Evolutionary conservation across 2,113 vertebrate species (phyloP), one percentile per base, ranked within the genome.

Genomic region (Blennius ocellaris): DNA sequence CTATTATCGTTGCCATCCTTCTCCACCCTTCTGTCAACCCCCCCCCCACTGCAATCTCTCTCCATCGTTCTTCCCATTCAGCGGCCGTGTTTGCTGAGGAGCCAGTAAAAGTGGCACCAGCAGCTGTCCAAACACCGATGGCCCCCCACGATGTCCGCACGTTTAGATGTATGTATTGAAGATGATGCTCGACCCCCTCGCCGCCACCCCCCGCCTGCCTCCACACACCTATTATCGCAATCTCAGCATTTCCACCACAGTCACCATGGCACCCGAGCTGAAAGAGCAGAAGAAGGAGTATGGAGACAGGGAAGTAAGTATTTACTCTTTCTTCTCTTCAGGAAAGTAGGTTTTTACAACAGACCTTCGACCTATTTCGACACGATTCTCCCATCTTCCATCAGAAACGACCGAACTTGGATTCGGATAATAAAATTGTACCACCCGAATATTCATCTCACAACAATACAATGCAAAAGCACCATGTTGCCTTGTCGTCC

Each of bases 121-220:
- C 92, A 93, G 92, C 93, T 93, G 92, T 87, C 69, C 87, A 93
- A 94, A 94, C 82, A 93, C 16, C 1, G 80, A 85, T 85, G 73
- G 40, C 76, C 85, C 78, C 82, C 83, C 45, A 39, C 83, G 0
- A 52, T 66, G 73, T 78, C 41, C 71, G 39, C 54, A 7, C 44
- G 63, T 52, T 12, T 61, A n/a, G 47, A 43, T 78, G 58, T 67
- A 36, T 68, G 58, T 72, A 45, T 56, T 14, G 37, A 64, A 30
- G 55, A 67, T 30, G 21, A 30, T 30, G 21, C 21, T 30, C 21
- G 21, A 30, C 21, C 21, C 21, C 21, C 21, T 30, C 21, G 4
- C 21, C 21, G 2, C 21, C 21, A 30, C 21, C 21, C 21, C 21
- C 21, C 21, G 21, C 21, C 21, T 30, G 21, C 21, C 21, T 30